These are phyloP conservation scores for Drosophila diplacantha DNA, from an alignment of 2,888 invertebrate genomes.

Conservation along the genomic window DNA sequence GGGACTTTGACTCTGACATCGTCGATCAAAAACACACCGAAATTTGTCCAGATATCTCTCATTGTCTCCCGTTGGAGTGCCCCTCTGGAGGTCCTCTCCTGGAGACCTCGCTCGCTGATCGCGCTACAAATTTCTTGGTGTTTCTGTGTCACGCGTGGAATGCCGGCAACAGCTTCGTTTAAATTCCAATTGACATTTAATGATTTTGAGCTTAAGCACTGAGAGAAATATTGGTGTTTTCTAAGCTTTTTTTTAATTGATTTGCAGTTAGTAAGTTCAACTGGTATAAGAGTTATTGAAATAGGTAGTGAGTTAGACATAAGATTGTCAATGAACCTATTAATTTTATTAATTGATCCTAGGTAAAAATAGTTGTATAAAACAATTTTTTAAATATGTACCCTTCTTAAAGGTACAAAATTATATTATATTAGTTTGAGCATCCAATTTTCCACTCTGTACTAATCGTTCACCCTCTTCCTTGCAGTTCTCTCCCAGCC, in stretches of 20 bases:
- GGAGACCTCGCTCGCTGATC: constrained; percentile 15
- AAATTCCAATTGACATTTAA: constrained; percentile 75
- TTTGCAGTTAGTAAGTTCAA: background rate
- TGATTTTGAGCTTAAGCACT: constrained; percentile 52
- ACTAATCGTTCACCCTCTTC: background rate
- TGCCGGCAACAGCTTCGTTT: constrained; percentile 76
- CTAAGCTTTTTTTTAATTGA: constrained; percentile 55
- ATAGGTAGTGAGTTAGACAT: too few species aligned
- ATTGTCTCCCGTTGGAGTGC: background rate
- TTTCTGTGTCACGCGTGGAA: constrained; percentile 71
- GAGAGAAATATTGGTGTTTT: background rate
- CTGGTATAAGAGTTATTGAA: too few species aligned
- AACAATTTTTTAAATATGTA: too few species aligned
- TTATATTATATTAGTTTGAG: background rate
- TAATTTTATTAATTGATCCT: too few species aligned
- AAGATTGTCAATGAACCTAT: too few species aligned
- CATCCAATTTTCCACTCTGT: constrained; percentile 17
- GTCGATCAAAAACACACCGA: constrained; percentile 69
- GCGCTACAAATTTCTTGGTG: constrained; percentile 70
- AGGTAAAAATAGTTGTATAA: too few species aligned
- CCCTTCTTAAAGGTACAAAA: too few species aligned
- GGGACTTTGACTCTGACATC: constrained; percentile 42
- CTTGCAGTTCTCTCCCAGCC: constrained; percentile 52
- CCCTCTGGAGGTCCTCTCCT: background rate
- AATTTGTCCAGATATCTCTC: constrained; percentile 63